These are phyloP conservation scores for Oscheius sp. DNA, from an alignment of 2,888 invertebrate genomes.

Conservation along the genomic window DNA sequence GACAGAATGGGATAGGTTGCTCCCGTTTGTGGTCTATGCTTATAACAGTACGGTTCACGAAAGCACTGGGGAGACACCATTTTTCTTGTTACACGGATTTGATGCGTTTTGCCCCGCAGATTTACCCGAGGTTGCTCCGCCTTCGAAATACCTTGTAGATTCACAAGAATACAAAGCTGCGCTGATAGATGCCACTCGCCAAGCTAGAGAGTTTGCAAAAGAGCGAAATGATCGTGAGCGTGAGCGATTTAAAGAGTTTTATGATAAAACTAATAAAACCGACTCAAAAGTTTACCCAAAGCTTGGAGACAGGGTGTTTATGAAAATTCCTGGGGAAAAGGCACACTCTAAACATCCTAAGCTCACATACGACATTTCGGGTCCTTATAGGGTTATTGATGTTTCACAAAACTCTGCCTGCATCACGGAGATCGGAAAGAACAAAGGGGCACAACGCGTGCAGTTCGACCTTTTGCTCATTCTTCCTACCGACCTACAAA, in stretches of 20 bases:
- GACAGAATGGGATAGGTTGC: slow-evolving; percentile 44
- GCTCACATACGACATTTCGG: slow-evolving; percentile 20
- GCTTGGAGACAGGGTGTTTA: slow-evolving; percentile 29
- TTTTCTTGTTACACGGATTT: slow-evolving; percentile 40
- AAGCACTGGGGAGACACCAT: slow-evolving; percentile 41
- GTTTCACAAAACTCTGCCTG: slow-evolving; percentile 12
- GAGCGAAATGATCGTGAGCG: slow-evolving; percentile 29
- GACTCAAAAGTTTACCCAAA: slow-evolving; percentile 8
- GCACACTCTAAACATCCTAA: slow-evolving; percentile 19
- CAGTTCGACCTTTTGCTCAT: too few species aligned
- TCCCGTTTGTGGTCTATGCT: slow-evolving; percentile 45
- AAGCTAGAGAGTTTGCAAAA: slow-evolving; percentile 16
- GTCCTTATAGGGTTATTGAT: slow-evolving; percentile 23
- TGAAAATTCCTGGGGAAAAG: slow-evolving; percentile 31
- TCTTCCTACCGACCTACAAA: too few species aligned
- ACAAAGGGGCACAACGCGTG: too few species aligned
- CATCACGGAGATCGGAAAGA: too few species aligned
- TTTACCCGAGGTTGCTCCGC: slow-evolving; percentile 2
- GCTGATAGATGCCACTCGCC: neutral
- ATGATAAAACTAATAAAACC: slow-evolving; percentile 38
- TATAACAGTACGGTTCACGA: slow-evolving; percentile 44
- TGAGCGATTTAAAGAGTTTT: slow-evolving; percentile 18
- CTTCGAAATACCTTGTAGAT: neutral
- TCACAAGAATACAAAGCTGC: slow-evolving; percentile 35
- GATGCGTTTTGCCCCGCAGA: slow-evolving; percentile 25